These are phyloP conservation scores for Megamerina dolium DNA, from an alignment of 2,888 invertebrate genomes.

Conservation along the genomic window DNA sequence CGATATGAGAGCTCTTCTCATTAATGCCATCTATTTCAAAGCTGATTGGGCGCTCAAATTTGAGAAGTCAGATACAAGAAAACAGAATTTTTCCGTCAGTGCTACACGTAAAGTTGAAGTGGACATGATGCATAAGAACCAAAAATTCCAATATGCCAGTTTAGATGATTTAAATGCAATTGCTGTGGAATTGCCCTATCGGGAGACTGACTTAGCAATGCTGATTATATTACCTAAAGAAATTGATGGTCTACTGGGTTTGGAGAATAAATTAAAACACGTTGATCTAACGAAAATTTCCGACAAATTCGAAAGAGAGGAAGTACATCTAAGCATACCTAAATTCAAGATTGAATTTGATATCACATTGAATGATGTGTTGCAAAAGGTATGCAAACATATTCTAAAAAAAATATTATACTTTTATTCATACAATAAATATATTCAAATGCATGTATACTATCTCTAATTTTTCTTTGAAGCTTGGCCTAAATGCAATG, in stretches of 20 bases:
- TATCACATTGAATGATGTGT: too few species aligned
- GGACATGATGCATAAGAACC: conserved; percentile 64
- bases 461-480: too few species aligned
- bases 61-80: conserved; percentile 56
- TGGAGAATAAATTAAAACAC: conserved; percentile 58
- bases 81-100: conserved; percentile 60
- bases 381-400: too few species aligned
- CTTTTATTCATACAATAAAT: too few species aligned
- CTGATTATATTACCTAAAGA: conserved; percentile 67
- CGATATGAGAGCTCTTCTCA: conserved; percentile 63
- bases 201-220: too few species aligned
- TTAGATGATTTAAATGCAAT: too few species aligned
- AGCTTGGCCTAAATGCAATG: too few species aligned
- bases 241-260: conserved; percentile 57
- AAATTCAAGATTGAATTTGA: too few species aligned
- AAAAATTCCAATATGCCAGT: conserved; percentile 51
- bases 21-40: conserved; percentile 87
- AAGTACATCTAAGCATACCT: conserved; percentile 61
- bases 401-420: too few species aligned
- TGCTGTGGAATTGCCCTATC: too few species aligned
- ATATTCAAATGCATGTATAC: too few species aligned
- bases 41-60: conserved; percentile 70
- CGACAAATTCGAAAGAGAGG: conserved; percentile 49
- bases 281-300: conserved; percentile 54
- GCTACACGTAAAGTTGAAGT: conserved; percentile 51